Conservation (phyloP, 1,140 invertebrate genomes). For the Drosophila kurseongensis region DNA sequence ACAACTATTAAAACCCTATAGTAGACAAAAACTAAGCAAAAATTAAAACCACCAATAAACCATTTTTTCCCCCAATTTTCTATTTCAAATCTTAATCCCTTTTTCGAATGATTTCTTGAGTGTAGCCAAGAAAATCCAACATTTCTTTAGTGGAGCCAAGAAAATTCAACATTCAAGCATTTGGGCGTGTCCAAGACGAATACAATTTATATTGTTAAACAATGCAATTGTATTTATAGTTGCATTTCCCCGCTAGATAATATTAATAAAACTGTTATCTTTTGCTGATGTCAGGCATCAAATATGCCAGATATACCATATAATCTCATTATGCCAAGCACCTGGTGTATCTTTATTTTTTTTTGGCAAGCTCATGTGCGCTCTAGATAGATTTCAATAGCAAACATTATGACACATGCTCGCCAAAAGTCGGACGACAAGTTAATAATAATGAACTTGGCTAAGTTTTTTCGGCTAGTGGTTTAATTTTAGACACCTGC, state of each 20-base stretch:
- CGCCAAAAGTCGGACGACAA: constrained; percentile 31
- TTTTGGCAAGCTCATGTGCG: constrained; percentile 43
- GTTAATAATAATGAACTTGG: constrained; percentile 66
- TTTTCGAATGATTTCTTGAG: not conserved
- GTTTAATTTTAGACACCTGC: constrained; percentile 44
- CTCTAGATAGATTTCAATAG: constrained; percentile 65
- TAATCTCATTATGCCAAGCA: constrained; percentile 51
- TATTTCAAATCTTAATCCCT: no score
- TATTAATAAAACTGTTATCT: constrained; percentile 14
- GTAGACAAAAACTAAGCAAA: not conserved
- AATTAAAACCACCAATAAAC: no score
- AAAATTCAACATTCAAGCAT: constrained; percentile 1
- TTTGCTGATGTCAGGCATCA: constrained; percentile 67
- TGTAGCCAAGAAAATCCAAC: not conserved
- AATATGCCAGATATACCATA: constrained; percentile 49
- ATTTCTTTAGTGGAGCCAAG: not conserved
- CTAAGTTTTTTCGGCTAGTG: constrained; percentile 18
- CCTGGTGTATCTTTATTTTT: constrained; percentile 43
- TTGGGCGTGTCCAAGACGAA: constrained; percentile 38
- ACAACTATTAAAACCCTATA: no score
- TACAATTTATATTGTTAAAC: not conserved
- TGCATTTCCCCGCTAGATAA: constrained; percentile 9
- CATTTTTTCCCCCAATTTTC: no score
- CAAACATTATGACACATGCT: constrained; percentile 59
- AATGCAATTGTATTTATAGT: not conserved